phyloP scores from a whole-genome alignment of 2,113 vertebrate species.

The Cranoglanis bouderius region DNA sequence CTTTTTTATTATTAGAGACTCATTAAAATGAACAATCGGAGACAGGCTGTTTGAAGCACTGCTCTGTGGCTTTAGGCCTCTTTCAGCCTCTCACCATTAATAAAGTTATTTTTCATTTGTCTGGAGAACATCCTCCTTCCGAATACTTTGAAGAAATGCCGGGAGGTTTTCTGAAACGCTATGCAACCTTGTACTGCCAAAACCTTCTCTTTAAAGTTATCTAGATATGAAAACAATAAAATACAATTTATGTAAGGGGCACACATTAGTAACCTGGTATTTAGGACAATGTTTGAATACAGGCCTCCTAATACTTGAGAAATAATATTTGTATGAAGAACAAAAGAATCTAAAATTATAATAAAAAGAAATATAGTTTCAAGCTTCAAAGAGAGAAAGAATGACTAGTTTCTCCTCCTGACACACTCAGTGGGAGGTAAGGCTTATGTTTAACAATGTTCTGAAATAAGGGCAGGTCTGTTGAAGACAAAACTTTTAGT shows the following conservation, averaged over 20 bases:
- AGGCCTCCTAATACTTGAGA: background rate
- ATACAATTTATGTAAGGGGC: background rate
- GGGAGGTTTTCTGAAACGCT: background rate
- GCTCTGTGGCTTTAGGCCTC: background rate
- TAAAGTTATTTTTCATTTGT: background rate
- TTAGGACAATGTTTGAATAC: background rate
- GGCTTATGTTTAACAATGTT: background rate
- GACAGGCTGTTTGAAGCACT: background rate
- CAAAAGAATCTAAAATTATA: background rate
- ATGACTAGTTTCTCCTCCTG: background rate
- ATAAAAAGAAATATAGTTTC: background rate
- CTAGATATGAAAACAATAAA: background rate
- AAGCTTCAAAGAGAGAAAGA: slow-evolving; percentile 11
- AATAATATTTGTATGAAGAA: background rate
- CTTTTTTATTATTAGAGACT: background rate
- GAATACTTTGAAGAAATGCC: background rate
- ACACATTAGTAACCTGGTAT: background rate
- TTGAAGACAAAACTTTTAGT: background rate
- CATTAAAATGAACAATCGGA: background rate
- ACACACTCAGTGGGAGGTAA: slow-evolving; percentile 6
- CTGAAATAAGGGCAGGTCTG: background rate
- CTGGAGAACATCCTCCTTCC: background rate
- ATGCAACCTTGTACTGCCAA: background rate
- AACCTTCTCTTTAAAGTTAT: background rate
- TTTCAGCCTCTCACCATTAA: background rate